A percentile compares a stretch with the other conserved stretches of the same genome.
These are phyloP conservation scores for Dasysyrphus albostriatus DNA, from an alignment of 2,888 invertebrate genomes.

Conservation along the genomic window DNA sequence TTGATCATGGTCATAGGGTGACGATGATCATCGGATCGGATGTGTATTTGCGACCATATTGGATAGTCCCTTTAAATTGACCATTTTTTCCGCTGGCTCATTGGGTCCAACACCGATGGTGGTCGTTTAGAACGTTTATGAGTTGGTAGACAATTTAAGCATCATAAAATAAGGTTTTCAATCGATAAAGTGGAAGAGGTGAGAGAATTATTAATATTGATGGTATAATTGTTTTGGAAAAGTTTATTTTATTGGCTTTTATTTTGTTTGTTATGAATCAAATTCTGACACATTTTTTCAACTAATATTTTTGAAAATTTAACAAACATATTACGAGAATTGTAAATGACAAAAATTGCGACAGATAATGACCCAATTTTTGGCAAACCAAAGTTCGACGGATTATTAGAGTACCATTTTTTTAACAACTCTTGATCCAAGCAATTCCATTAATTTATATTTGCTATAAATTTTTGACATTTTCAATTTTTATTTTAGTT, in stretches of 20 bases:
- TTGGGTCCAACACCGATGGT: conserved; percentile 50
- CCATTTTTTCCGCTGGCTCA: not conserved
- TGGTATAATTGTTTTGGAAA: conserved; percentile 12
- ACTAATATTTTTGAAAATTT: too few relatives aligned
- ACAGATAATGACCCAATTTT: too few relatives aligned
- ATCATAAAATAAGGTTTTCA: conserved; percentile 35
- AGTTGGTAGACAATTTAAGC: conserved; percentile 52
- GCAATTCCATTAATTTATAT: too few relatives aligned
- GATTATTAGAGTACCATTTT: too few relatives aligned
- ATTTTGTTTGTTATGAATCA: not conserved
- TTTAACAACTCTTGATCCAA: too few relatives aligned
- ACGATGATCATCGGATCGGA: conserved; percentile 27
- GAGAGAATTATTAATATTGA: conserved; percentile 42
- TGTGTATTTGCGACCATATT: not conserved
- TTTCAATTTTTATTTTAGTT: too few relatives aligned
- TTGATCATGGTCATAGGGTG: conserved; percentile 25
- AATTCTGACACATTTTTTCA: too few relatives aligned
- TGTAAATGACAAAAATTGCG: too few relatives aligned
- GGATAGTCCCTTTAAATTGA: conserved; percentile 4
- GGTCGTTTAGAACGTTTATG: conserved; percentile 67
- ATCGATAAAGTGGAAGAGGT: conserved; percentile 28
- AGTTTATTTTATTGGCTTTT: not conserved
- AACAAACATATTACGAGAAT: too few relatives aligned
- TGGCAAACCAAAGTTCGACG: too few relatives aligned
- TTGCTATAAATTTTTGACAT: too few relatives aligned